Base-by-base conservation (phyloP, 2,113 vertebrate genomes). In the Myotis brandtii region DNA sequence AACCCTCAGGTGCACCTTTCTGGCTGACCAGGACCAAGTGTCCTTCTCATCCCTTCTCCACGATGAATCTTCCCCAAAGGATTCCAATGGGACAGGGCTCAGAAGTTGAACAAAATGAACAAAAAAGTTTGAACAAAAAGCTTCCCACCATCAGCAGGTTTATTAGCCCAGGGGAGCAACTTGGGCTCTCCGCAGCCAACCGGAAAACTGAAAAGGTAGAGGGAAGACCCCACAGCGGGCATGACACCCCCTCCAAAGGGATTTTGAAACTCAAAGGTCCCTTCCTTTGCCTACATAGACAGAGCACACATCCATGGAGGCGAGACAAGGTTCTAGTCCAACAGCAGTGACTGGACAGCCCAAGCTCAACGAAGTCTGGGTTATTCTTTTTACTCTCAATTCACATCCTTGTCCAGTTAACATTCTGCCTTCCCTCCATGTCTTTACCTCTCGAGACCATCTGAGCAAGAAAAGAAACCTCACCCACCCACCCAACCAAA, bases 241-340 rank as follows among this genome's bases (percentile, higher is more conserved):
- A 8, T 83, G 80, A 40, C 32, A 37, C 5, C 48, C 86, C 83
- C 48, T 83, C 62, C 52, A 34, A 66, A 81, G 27, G 32, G 54
- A 48, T 37, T 50, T 12, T 17, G 75, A 84, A 21, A 20, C 6
- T 27, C 12, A 30, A 50, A 14, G 4, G 12, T 16, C 25, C 66
- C n/a, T 50, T 48, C 17, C 50, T 56, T 86, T 72, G 59, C 66
- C 40, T 32, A 3, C 1, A 4, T 0, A 77, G 56, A 13, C 25
- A 8, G 0, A 54, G 23, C 13, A 34, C 18, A 50, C 37, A 16
- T 2, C 1, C 3, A 2, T 7, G 43, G 52, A 54, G 5, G 0
- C 43, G 34, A 66, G n/a, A 48, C 59, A 21, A 37, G 2, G 40
- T 34, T 70, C 62, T 46, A 14, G 37, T 40, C 37, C 67, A 46